Conservation (phyloP, 2,888 invertebrate genomes). For the Sialis fuliginosa region DNA sequence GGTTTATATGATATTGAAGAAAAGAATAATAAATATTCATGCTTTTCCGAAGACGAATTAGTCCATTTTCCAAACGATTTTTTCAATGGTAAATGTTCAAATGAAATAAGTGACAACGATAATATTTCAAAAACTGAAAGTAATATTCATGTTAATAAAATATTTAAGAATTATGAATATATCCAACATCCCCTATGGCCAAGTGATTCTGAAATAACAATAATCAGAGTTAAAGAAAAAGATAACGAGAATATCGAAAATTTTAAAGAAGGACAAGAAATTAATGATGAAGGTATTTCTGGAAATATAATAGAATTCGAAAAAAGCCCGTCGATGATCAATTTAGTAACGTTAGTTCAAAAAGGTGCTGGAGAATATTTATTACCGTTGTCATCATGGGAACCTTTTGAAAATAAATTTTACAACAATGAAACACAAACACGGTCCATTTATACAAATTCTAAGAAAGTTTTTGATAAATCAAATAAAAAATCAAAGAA, state of each 20-base stretch:
- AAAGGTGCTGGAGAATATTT: conserved; percentile 30
- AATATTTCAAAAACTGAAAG: neutral
- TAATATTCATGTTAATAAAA: too few species aligned
- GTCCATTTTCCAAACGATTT: neutral
- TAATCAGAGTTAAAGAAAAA: conserved; percentile 31
- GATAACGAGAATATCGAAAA: conserved; percentile 10
- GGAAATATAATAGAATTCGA: conserved; percentile 38
- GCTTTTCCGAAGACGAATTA: neutral
- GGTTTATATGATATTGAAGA: conserved; percentile 2
- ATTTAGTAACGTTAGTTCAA: conserved; percentile 30
- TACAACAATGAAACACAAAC: too few species aligned
- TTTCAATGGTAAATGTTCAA: neutral
- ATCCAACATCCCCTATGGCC: conserved; percentile 23
- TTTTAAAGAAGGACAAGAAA: conserved; percentile 12
- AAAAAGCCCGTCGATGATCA: conserved; percentile 37
- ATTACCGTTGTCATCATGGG: conserved; percentile 38
- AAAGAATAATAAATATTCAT: neutral
- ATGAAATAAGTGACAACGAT: neutral
- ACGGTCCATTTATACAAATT: too few species aligned
- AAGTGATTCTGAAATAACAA: conserved; percentile 40
- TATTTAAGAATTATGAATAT: too few species aligned
- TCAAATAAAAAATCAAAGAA: too few species aligned
- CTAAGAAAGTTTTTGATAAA: too few species aligned
- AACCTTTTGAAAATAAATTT: conserved; percentile 17
- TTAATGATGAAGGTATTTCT: conserved; percentile 27